Evolutionary conservation across 2,113 vertebrate species (phyloP), one percentile per base, ranked within the genome.

Genomic region (Larimichthys crocea): DNA sequence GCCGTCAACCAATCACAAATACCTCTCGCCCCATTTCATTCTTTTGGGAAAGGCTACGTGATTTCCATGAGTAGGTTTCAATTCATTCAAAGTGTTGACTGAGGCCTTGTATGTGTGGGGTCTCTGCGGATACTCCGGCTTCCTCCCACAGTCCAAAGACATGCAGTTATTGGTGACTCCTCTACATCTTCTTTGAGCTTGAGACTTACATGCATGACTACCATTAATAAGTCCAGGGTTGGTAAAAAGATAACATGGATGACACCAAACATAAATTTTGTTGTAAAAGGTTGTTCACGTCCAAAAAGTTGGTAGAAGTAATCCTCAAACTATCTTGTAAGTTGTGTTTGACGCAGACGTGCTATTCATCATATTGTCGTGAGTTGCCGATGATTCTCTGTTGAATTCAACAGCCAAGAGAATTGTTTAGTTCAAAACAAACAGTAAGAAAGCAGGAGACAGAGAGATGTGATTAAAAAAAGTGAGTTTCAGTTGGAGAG

Each of bases 321-420:
- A 62, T 19, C 4, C 40, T 42, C 17, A 60, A 10, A n/a, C 4
- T 26, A 26, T 49, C 31, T 22, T 35, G 35, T 35, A 50, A 68
- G 62, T 73, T 63, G 17, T 22, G 63, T 65, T 67, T 62, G 67
- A 61, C 3, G 3, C 50, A 29, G 26, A 2, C 26, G 5, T 44
- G 14, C 44, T 29, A 16, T 49, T 65, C n/a, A 26, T 29, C 29
- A 59, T 74, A 22, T 52, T n/a, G 31, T 15, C 8, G 11, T 11
- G 71, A 53, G 72, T 72, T 55, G 60, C 35, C 0, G 14, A 42
- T 55, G 35, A 72, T 29, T 24, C 16, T 61, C 64, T 26, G 61
- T 52, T 74, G 56, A 52, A 82, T 64, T 67, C 63, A 52, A 74
- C 20, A 50, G 11, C 69, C 12, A 17, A 48, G 55, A 72, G 5